Evolutionary conservation across 2,888 invertebrate species (phyloP), one percentile per base, ranked within the genome.

Genomic region (Harpalus rubripes): DNA sequence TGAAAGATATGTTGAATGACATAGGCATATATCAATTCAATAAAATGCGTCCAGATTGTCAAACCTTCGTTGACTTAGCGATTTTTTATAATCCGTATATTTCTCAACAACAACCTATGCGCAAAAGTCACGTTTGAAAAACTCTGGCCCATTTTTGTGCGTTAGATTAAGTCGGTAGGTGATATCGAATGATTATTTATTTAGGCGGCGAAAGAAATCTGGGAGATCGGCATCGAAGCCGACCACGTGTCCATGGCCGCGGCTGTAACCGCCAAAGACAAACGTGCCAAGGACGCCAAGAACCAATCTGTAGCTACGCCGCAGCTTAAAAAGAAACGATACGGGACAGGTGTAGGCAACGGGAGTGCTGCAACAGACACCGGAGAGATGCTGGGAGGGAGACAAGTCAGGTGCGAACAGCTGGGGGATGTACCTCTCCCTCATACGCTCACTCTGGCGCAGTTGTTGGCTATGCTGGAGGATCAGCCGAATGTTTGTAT

Each of bases 201-300:
- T 32, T 52, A 52, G 44, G 87, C 87, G 7, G 83, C 68, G 15
- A 85, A 81, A 16, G 87, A 80, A 91, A 92, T 65, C 90, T 92
- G 91, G 90, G 91, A 91, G 87, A 89, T 92, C 61, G 91, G 91
- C 8, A 88, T 89, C 15, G 91, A 91, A 81, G 91, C 92, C 1
- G 92, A 92, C 85, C 91, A 92, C 83, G 92, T 94, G 87, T 96
- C 96, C 88, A 95, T 97, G 84, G 96, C 96, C 8, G 97, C 97
- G 76, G 97, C 96, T 79, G 95, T 96, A 86, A 96, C 96, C 16
- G 97, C 97, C 80, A 97, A 97, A 91, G 97, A 97, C 91, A 97
- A 97, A 90, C 93, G 97, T 65, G 94, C 95, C 86, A 97, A 97
- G 90, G 96, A 96, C 91, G 94, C 95, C 78, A 95, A 96, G 91